Evolutionary conservation across 2,797 vertebrate genomes (phyloP).

Genomic region (Myotis pilosus): DNA sequence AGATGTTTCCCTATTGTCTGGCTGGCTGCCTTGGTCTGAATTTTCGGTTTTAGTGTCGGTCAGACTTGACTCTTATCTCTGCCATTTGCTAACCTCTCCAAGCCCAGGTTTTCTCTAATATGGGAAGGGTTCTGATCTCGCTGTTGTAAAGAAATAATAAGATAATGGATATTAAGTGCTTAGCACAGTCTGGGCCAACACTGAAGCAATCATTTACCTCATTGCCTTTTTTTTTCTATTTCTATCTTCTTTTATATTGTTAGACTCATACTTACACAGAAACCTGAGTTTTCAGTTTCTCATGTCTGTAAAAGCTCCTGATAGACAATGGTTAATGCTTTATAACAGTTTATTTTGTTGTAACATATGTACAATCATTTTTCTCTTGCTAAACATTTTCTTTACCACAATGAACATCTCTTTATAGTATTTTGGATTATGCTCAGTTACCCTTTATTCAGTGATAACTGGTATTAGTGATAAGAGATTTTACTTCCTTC

Average conservation of each 20-base stretch:
- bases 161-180: not conserved
- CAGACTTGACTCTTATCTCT: not conserved
- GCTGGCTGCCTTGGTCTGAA: not conserved
- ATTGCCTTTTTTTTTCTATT: not conserved
- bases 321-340: not conserved
- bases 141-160: not conserved
- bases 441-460: not conserved
- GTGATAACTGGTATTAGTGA: not conserved
- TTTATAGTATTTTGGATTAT: not conserved
- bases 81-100: not conserved
- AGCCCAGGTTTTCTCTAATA: not conserved
- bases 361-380: not conserved
- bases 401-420: not conserved
- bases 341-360: not conserved
- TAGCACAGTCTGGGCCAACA: not conserved
- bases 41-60: conserved; percentile 18
- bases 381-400: not conserved
- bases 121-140: not conserved
- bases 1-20: not conserved
- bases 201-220: not conserved
- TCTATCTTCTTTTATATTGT: not conserved
- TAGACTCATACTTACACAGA: not conserved
- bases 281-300: conserved; percentile 9
- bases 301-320: not conserved
- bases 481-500: conserved; percentile 32